Conservation (phyloP, 2,888 invertebrate genomes). For the Schizaphis graminum region DNA sequence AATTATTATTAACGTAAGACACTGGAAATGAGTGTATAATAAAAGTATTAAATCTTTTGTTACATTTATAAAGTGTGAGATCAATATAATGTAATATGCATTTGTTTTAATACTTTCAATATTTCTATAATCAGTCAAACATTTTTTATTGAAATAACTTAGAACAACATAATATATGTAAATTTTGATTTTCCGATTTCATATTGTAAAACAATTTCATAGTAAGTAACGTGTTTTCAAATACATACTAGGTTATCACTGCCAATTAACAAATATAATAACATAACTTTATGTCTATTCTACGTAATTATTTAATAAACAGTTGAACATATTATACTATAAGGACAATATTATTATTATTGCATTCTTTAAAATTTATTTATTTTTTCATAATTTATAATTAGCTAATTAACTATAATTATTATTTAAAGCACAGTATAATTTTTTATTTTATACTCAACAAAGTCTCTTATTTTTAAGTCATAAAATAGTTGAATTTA, state of each 20-base stretch:
- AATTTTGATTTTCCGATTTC: neutral
- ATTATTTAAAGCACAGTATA: neutral
- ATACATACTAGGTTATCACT: neutral
- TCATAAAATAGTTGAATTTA: neutral
- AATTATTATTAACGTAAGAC: neutral
- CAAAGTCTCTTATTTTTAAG: neutral
- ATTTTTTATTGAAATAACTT: neutral
- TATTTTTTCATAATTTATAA: neutral
- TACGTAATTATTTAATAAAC: neutral
- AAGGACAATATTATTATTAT: neutral
- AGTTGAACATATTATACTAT: neutral
- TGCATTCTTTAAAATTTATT: neutral
- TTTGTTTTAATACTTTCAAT: neutral
- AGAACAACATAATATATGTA: neutral
- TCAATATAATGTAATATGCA: neutral
- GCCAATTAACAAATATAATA: neutral
- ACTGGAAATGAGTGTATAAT: neutral
- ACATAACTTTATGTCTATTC: neutral
- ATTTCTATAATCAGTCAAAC: neutral
- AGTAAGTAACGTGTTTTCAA: no score
- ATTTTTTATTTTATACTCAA: neutral
- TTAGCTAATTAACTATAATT: neutral
- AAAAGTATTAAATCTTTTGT: neutral
- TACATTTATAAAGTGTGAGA: neutral
- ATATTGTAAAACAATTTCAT: neutral